phyloP scores from a whole-genome alignment of 2,888 invertebrate genomes.

The Escarpia spicata region DNA sequence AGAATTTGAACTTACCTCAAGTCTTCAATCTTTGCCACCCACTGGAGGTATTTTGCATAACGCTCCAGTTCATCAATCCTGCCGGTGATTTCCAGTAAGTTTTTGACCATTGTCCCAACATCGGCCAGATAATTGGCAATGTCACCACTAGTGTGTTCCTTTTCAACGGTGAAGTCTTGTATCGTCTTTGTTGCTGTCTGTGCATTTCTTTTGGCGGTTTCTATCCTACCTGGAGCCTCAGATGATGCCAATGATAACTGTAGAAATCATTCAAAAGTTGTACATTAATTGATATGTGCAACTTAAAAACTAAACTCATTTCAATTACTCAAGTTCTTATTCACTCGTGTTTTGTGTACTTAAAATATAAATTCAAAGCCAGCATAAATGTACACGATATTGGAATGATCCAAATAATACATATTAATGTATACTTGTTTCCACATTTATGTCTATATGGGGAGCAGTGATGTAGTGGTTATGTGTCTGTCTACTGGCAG shows the following conservation, averaged over 20 bases:
- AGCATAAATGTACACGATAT: not conserved
- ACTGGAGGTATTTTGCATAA: slow-evolving; percentile 53
- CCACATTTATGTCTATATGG: too few species aligned
- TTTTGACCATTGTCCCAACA: slow-evolving; percentile 44
- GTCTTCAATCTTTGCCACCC: slow-evolving; percentile 54
- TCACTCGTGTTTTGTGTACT: not conserved
- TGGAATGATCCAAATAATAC: not conserved
- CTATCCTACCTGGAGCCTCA: slow-evolving; percentile 57
- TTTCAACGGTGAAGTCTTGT: slow-evolving; percentile 43
- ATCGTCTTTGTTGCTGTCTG: slow-evolving; percentile 48
- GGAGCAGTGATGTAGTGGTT: too few species aligned
- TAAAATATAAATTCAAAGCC: not conserved
- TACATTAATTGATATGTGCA: not conserved
- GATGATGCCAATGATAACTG: slow-evolving; percentile 56
- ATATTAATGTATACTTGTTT: too few species aligned
- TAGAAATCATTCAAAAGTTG: slow-evolving; percentile 21
- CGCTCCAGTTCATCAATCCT: slow-evolving; percentile 55
- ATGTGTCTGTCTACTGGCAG: too few species aligned
- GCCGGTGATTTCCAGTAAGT: slow-evolving; percentile 28
- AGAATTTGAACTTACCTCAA: slow-evolving; percentile 50
- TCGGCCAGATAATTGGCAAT: slow-evolving; percentile 49
- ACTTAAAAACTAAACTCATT: not conserved
- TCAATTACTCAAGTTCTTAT: not conserved
- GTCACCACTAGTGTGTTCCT: slow-evolving; percentile 50
- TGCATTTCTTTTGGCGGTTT: slow-evolving; percentile 52